Conservation (phyloP, 2,113 vertebrate species). For the Riparia riparia region DNA sequence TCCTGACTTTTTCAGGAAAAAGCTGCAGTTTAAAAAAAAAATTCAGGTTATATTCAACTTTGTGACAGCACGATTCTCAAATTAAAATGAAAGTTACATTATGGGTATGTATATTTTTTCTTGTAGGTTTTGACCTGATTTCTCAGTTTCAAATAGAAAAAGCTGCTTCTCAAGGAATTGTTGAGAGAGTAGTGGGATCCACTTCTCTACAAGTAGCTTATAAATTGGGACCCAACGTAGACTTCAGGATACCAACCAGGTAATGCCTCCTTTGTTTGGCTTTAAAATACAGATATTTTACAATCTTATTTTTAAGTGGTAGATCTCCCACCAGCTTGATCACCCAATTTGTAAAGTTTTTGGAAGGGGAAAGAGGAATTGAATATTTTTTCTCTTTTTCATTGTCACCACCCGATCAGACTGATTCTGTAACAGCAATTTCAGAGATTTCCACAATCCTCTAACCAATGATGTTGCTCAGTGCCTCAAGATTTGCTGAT, state of each 20-base stretch:
- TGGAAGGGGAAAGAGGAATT: background rate
- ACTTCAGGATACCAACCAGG: slow-evolving; percentile 90
- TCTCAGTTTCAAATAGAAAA: slow-evolving; percentile 90
- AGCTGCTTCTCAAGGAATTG: slow-evolving; percentile 82
- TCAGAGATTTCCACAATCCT: background rate
- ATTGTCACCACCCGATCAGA: background rate
- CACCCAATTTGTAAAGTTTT: background rate
- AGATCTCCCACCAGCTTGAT: background rate
- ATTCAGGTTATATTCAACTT: background rate
- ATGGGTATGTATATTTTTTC: background rate
- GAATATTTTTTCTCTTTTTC: background rate
- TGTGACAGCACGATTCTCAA: background rate
- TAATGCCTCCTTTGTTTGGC: slow-evolving; percentile 26
- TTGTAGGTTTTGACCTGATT: slow-evolving; percentile 88
- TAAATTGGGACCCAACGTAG: slow-evolving; percentile 82
- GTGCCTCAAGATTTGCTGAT: background rate
- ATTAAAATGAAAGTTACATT: background rate
- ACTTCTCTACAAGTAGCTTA: slow-evolving; percentile 83
- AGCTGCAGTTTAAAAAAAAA: background rate
- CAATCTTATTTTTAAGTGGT: background rate
- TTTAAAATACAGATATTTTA: background rate
- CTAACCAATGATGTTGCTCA: background rate
- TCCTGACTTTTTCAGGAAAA: background rate
- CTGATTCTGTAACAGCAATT: background rate
- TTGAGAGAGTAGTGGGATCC: slow-evolving; percentile 83